Conservation (phyloP, 2,797 vertebrate genomes). For the Taeniopygia guttata region DNA sequence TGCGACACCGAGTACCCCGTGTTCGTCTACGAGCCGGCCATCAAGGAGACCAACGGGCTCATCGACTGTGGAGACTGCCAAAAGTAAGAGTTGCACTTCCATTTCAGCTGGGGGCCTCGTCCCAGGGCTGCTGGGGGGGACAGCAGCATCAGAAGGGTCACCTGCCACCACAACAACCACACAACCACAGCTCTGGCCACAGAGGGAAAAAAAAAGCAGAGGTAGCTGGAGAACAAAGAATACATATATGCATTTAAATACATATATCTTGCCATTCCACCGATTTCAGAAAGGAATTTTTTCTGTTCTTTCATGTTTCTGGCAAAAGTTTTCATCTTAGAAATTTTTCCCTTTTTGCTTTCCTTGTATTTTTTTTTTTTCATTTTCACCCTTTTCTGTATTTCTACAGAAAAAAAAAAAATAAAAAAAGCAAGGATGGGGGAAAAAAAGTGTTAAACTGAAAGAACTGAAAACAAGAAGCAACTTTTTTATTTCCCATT, state of each 20-base stretch:
- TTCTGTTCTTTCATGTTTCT: neutral
- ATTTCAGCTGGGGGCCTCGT: neutral
- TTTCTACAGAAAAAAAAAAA: neutral
- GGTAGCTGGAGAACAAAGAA: neutral
- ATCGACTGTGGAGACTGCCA: conserved; percentile 90
- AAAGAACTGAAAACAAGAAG: neutral
- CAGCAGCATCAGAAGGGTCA: accelerated
- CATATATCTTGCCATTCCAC: neutral
- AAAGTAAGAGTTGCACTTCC: conserved; percentile 80
- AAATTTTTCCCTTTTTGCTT: neutral
- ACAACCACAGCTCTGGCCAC: neutral
- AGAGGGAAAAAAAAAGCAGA: neutral
- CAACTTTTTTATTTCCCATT: neutral
- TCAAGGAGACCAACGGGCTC: conserved; percentile 90
- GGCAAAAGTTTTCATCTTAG: neutral
- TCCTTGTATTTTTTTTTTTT: neutral
- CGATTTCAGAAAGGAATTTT: neutral
- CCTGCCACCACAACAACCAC: accelerated
- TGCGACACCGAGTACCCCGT: conserved; percentile 94
- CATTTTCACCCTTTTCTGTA: neutral
- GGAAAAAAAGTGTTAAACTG: neutral
- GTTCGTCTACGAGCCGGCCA: conserved; percentile 86
- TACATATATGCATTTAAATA: neutral
- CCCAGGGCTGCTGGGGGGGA: accelerated
- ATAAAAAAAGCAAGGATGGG: accelerated